Base-by-base conservation (phyloP, 2,888 invertebrate species). In the Diplazon laetatorius region DNA sequence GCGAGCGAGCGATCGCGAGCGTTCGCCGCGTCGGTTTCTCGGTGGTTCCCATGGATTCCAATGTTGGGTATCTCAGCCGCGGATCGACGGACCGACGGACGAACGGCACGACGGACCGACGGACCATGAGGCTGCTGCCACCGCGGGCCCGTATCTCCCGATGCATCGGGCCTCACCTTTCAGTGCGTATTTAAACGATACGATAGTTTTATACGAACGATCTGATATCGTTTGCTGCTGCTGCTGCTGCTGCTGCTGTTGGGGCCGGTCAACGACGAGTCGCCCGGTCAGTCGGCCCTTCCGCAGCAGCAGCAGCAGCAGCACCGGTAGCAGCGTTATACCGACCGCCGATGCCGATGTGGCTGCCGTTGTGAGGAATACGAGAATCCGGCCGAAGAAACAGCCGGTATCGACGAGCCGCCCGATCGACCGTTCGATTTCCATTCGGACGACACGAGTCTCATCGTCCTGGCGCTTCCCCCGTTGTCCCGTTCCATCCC, bases 151-250 rank as follows among this genome's bases (percentile, higher is more conserved):
- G 89, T 90, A 91, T 91, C 91, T 91, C 82, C 90, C 89, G 90
- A 91, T 91, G 89, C 91, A 91, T 91, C 91, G n/a, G n/a, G 89
- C 90, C 91, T 91, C 91, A 91, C 91, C 91, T 91, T 91, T 91
- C 91, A 91, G 90, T 90, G 91, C 90, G 90, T 91, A 91, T 91
- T 91, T 91, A 91, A 91, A 90, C 90, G 91, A 91, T 90, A 91
- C 91, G 91, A 90, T 91, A 89, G 89, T 90, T 90, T 90, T 90
- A 90, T 89, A 90, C 90, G 89, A 87, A 88, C 89, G 90, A 90
- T 90, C 90, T 90, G 90, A 91, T 90, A 90, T 88, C 89, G 86
- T 37, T 46, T 44, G 69, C 70, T 74, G 77, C 48, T 73, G 52
- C 66, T 39, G n/a, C 22, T 22, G 25, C 22, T 39, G n/a, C 3